Evolutionary conservation across 1,140 invertebrate species (phyloP), one percentile per base, ranked within the genome.

Genomic region (Solenopsis fugax): DNA sequence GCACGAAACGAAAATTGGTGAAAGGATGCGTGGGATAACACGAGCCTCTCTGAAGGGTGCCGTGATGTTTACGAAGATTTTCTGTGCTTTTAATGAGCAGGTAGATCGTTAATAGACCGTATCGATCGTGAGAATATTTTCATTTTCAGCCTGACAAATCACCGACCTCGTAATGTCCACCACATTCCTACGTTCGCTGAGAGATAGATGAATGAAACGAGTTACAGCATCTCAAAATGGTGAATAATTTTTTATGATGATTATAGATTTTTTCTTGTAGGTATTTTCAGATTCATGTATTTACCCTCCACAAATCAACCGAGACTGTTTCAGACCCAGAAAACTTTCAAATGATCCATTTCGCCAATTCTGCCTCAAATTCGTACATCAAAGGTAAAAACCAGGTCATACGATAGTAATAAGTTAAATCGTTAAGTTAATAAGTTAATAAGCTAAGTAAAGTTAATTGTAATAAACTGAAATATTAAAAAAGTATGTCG

Each of bases 21-120:
- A 84, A 84, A 84, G 80, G 54, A 84, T 75, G 80, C 52, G 69
- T 84, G 69, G 69, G 80, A 75, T 84, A 84, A 84, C 45, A 21
- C 24, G 37, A 58, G 24, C 58, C 67, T 75, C 34, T 75, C n/a
- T n/a, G 60, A 34, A 48, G 75, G 56, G 75, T 60, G 78, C 37
- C 56, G 54, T 21, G 67, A 72, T 10, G 52, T 58, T 73, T 7
- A 29, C 69, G 12, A 48, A 60, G 54, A 84, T 84, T 75, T 84
- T 84, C 54, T 84, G 80, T 54, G 45, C 56, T 84, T 84, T 84
- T 84, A 84, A 84, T 84, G 69, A 84, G 80, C 41, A 73, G 41
- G 69, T 73, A 75, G 80, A 60, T 75, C 54, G 80, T 84, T 84
- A 75, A 84, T 84, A 84, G 80, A 84, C 67, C 80, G 67, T 69